A percentile compares a stretch with the other conserved stretches of the same genome.
These are phyloP conservation scores for Seriola rivoliana DNA, from an alignment of 2,113 vertebrate species.

Conservation along the genomic window DNA sequence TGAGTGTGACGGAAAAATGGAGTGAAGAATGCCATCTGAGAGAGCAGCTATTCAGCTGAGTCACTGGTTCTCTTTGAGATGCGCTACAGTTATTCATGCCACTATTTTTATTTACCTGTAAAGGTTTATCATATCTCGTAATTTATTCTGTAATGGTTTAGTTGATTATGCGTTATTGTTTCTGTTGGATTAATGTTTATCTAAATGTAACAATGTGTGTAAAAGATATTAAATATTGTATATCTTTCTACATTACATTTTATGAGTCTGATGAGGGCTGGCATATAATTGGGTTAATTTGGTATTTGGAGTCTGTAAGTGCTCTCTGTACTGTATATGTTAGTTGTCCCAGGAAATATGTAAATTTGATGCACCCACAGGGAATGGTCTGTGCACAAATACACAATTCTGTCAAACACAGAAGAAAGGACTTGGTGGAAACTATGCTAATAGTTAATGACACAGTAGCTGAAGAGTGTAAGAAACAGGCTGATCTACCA, in stretches of 20 bases:
- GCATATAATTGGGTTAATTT: neutral
- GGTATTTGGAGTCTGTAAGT: constrained; percentile 18
- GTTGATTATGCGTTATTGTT: neutral
- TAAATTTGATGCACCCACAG: constrained; percentile 31
- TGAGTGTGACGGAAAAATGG: constrained; percentile 48
- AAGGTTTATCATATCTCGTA: neutral
- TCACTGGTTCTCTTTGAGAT: neutral
- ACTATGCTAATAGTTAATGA: constrained; percentile 44
- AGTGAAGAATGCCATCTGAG: constrained; percentile 25
- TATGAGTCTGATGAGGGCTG: neutral
- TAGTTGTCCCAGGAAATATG: constrained; percentile 35
- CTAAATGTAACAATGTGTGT: neutral
- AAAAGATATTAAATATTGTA: neutral
- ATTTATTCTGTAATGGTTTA: neutral
- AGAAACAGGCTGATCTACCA: neutral
- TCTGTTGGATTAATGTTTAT: neutral
- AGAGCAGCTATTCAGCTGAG: constrained; percentile 22
- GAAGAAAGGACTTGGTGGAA: constrained; percentile 5
- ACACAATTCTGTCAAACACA: constrained; percentile 33
- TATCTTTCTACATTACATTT: neutral
- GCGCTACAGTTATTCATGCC: neutral
- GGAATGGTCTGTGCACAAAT: constrained; percentile 39
- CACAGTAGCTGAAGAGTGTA: constrained; percentile 18
- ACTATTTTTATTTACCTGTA: neutral
- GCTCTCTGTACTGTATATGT: constrained; percentile 1